Base-by-base conservation (phyloP, 2,888 invertebrate genomes). In the Amiota mariae region DNA sequence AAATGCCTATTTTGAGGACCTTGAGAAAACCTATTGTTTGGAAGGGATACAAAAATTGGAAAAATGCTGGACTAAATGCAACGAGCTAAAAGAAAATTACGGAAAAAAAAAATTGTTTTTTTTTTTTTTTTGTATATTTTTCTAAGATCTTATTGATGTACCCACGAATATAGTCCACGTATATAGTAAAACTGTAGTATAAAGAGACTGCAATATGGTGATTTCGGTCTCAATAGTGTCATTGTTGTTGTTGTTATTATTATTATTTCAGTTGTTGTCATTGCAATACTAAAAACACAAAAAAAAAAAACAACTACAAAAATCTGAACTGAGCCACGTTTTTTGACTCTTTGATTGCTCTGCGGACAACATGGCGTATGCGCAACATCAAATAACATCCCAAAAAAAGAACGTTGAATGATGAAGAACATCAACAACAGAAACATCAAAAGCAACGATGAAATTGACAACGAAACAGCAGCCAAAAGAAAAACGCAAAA, bases 361-460 rank as follows among this genome's bases (percentile, higher is more conserved):
- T 36, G 36, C 8, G 49, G 20, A 20, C 67, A 68, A 54, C 67
- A n/a, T 68, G 54, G 67, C 51, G 67, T 68, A 68, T 68, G 51
- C 67, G 72, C 75, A 71, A 74, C 73, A 67, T 71, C 71, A 64
- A 49, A 59, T 76, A 76, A 18, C 54, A 54, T 15, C 18, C 8
- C 57, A 59, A 2, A 59, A 8, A 20, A n/a, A 3, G 36, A 36
- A 36, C 36, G 36, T 4, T 18, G 15, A 57, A 57, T 78, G 70
- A 73, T 77, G 74, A 75, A 72, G 74, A 72, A 24, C 64, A 47
- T 70, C 74, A 77, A 77, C 74, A 68, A 72, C 74, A 56, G 49
- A 51, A 76, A 72, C 59, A 63, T 24, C 3, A 36, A 36, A 2
- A 36, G 3, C 36, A 36, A 36, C 36, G 8, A 6, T 36, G 8